A percentile compares a stretch with the other conserved stretches of the same genome.
These are phyloP conservation scores for Felis catus DNA, from an alignment of 2,113 vertebrate species.

Conservation along the genomic window F.catus_Fca126_mat1.0 CM031426.1:44450501-44451000, in stretches of 20 bases:
- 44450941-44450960: neutral
- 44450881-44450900: conserved; percentile 32
- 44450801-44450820: conserved; percentile 23
- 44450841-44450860: conserved; percentile 39
- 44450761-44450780: conserved; percentile 38
- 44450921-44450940: neutral
- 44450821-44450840: neutral
- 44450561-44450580: conserved; percentile 43
- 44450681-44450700: conserved; percentile 17
- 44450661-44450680: neutral
- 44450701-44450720: conserved; percentile 42
- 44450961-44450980: neutral
- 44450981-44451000: conserved; percentile 38
- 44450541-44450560: neutral
- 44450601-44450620: conserved; percentile 54
- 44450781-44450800: neutral
- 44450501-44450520: no score
- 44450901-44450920: conserved; percentile 51
- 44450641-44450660: conserved; percentile 41
- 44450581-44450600: conserved; percentile 43
- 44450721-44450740: conserved; percentile 40
- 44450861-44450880: conserved; percentile 59
- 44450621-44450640: conserved; percentile 28
- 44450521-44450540: neutral
- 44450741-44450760: conserved; percentile 55